Evolutionary conservation across 2,888 invertebrate genomes (phyloP).

Genomic region (Nemoura dubitans): DNA sequence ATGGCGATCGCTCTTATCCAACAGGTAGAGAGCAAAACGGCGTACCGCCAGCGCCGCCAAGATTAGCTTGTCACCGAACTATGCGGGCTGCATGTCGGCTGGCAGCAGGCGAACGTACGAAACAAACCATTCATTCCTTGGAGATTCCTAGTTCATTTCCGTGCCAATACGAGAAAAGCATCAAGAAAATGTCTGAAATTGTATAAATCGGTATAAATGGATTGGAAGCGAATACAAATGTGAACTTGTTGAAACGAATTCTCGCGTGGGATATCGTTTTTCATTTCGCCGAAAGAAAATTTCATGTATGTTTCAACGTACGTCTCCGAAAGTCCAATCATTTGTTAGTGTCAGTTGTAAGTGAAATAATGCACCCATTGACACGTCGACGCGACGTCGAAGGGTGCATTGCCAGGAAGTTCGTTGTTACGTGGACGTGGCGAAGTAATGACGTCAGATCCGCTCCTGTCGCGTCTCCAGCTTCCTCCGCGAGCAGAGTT

Average conservation of each 20-base stretch:
- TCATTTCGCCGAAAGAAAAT: neutral
- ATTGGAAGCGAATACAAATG: conserved; percentile 27
- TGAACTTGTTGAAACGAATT: conserved; percentile 33
- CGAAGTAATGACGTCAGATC: conserved; percentile 14
- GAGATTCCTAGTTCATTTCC: conserved; percentile 40
- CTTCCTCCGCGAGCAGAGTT: neutral
- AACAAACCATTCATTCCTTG: conserved; percentile 37
- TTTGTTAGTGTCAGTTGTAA: conserved; percentile 19
- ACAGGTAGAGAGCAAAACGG: conserved; percentile 22
- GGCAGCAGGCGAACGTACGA: neutral
- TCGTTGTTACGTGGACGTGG: neutral
- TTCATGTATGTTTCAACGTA: neutral
- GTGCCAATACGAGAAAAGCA: conserved; percentile 36
- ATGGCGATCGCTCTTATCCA: conserved; percentile 23
- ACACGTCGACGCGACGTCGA: neutral
- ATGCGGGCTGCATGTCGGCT: conserved; percentile 15
- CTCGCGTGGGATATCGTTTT: conserved; percentile 18
- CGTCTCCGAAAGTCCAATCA: conserved; percentile 24
- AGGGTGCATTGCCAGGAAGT: neutral
- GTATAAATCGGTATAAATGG: conserved; percentile 36
- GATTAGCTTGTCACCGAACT: conserved; percentile 40
- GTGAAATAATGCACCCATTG: neutral
- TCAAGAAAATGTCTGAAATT: conserved; percentile 29
- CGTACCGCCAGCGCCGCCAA: conserved; percentile 24
- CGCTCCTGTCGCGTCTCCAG: neutral